Percentiles rank a stretch among this genome's conserved stretches.
Evolutionary conservation across 2,888 invertebrate species (phyloP).

Genomic region (Drosophila suboccidentalis): DNA sequence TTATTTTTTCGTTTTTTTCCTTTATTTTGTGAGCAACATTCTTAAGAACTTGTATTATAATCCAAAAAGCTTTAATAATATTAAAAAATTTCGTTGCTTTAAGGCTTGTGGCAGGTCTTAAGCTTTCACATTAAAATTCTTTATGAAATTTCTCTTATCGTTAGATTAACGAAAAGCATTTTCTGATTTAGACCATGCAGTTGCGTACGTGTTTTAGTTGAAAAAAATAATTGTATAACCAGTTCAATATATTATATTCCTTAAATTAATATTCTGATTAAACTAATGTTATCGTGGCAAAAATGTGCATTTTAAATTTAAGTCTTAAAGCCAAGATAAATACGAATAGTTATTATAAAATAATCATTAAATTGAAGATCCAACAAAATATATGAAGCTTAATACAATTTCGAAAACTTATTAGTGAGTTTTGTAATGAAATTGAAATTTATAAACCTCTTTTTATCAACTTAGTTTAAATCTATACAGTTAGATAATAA

Average conservation of each 20-base stretch:
- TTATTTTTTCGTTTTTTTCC: slow-evolving; percentile 2
- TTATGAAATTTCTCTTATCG: slow-evolving; percentile 44
- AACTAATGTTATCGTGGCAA: too few species aligned
- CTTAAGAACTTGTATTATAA: not conserved
- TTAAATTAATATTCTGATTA: too few species aligned
- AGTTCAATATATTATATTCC: not conserved
- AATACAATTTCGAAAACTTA: too few species aligned
- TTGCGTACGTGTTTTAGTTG: slow-evolving; percentile 37
- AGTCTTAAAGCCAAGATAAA: too few species aligned
- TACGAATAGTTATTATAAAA: too few species aligned
- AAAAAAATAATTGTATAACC: not conserved
- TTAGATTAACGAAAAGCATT: slow-evolving; percentile 40
- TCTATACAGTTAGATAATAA: too few species aligned
- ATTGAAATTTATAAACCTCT: too few species aligned
- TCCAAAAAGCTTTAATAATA: not conserved
- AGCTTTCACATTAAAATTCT: slow-evolving; percentile 29
- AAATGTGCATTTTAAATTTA: too few species aligned
- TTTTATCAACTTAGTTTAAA: too few species aligned
- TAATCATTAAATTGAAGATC: not conserved
- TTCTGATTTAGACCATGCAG: slow-evolving; percentile 38
- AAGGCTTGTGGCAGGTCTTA: slow-evolving; percentile 14
- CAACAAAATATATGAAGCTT: too few species aligned
- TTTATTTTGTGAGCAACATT: not conserved
- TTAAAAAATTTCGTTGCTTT: slow-evolving; percentile 5
- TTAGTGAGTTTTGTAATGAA: too few species aligned